Evolutionary conservation across 2,113 vertebrate genomes (phyloP).

Genomic region (Tragelaphus imberbis): DNA sequence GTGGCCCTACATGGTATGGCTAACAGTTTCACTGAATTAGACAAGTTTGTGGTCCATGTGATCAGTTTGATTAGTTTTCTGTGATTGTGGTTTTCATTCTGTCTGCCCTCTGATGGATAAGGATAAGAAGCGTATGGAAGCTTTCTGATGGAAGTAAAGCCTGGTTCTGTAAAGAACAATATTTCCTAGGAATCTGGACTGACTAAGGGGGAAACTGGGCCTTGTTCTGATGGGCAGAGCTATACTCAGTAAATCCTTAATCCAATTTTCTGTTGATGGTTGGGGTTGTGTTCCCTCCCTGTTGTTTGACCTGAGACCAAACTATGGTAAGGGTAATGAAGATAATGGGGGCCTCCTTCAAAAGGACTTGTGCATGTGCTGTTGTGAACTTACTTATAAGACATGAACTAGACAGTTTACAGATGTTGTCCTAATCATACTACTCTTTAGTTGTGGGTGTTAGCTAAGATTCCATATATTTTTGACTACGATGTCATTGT

Average conservation of each 20-base stretch:
- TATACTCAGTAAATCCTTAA: background rate
- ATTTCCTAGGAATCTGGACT: background rate
- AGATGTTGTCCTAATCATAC: background rate
- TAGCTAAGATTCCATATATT: background rate
- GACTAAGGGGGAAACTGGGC: background rate
- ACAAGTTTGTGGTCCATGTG: background rate
- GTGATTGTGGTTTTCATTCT: background rate
- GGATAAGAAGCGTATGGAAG: background rate
- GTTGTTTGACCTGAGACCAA: background rate
- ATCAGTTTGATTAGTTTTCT: background rate
- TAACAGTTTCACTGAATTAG: background rate
- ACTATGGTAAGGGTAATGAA: background rate
- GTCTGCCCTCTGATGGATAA: background rate
- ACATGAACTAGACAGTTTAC: background rate
- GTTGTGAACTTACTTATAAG: background rate
- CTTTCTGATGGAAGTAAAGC: background rate
- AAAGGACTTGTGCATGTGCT: background rate
- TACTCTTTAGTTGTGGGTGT: background rate
- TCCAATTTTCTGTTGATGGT: background rate
- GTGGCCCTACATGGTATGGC: background rate
- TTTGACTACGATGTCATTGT: background rate
- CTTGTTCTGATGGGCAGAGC: background rate
- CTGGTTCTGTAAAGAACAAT: too few relatives aligned
- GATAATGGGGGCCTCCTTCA: background rate
- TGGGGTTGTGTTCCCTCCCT: background rate